Base-by-base conservation (phyloP, 2,888 invertebrate species). In the Priocnemis perturbator region DNA sequence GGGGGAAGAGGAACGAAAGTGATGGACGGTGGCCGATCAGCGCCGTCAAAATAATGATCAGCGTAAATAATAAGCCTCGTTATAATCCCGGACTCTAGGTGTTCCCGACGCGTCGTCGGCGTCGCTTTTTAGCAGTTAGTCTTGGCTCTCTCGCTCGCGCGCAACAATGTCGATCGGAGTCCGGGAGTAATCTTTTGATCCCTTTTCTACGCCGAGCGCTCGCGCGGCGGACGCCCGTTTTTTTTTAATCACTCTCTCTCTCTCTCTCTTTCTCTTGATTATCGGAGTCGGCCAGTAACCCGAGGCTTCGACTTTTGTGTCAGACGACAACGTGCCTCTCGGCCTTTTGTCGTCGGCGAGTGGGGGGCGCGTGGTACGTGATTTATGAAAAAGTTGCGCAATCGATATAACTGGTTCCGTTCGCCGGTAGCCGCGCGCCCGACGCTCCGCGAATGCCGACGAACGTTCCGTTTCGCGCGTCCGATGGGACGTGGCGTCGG, bases 21-120 rank as follows among this genome's bases (percentile, higher is more conserved):
- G 87, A 87, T 86, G 85, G 86, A 87, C 87, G 86, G 85, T 85
- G 86, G 83, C 84, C 86, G 85, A 86, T 87, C 86, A 86, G 81
- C 84, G 83, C 85, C 86, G 86, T 87, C 86, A 86, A 85, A 87
- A 87, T 87, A 86, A 87, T 86, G 84, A 86, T 86, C 84, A 81
- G 81, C 85, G 84, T 86, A 86, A 47, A 23, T 48, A 64, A 60
- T 57, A 57, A 58, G 58, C 57, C 73, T 69, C 63, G 48, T 74
- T 67, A 75, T 70, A 70, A 70, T 70, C 61, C 67, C 59, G 63
- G 67, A 67, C 67, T 70, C 70, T 70, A 62, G 61, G 60, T 69
- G 60, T 64, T 63, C 58, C 59, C 50, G n/a, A n/a, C n/a, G 45
- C 65, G 47, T 60, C 37, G 57, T 9, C 37, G 15, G 14, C 17